Base-by-base conservation (phyloP, 2,888 invertebrate genomes). In the Drosophila monieri region DNA sequence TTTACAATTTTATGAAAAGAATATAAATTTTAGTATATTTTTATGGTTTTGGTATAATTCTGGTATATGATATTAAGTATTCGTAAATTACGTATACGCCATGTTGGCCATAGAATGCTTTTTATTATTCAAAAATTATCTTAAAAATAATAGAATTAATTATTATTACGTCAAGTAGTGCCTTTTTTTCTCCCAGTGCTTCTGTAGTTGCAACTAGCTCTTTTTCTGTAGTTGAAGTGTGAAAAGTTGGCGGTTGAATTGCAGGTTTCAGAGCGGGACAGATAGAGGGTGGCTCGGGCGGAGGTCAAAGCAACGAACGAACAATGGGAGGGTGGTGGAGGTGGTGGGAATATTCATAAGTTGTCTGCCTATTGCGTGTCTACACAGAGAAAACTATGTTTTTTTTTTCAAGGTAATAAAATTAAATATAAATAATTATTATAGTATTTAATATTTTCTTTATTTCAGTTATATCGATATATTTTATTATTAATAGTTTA, bases 181-280 rank as follows among this genome's bases (percentile, higher is more conserved):
- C n/a, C n/a, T n/a, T n/a, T n/a, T n/a, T n/a, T 18, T 48, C 39
- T 41, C 18, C n/a, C 15, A 48, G 43, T 43, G 59, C 55, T 18
- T 65, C 74, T 70, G 85, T 74, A 83, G 83, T 79, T 83, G 77
- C 27, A 35, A 60, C 64, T 53, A 64, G 62, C 67, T 46, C 54
- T 68, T 74, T 69, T 48, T 64, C 53, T 43, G 30, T 46, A 64
- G 64, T 81, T 83, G 58, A 76, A 64, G 57, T 78, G 76, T 79
- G 68, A 69, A 69, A 69, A 69, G 65, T 69, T 69, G 73, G 60
- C 66, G 54, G 66, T 71, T 57, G 52, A 56, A 57, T 55, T 66
- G 58, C 57, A 67, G 55, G 62, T 66, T 51, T 15, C 35, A 23
- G 66, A 14, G 15, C 35, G n/a, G n/a, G 35, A 35, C n/a, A 9